Conservation (phyloP, 2,888 invertebrate species). For the Augochlorella aurata region DNA sequence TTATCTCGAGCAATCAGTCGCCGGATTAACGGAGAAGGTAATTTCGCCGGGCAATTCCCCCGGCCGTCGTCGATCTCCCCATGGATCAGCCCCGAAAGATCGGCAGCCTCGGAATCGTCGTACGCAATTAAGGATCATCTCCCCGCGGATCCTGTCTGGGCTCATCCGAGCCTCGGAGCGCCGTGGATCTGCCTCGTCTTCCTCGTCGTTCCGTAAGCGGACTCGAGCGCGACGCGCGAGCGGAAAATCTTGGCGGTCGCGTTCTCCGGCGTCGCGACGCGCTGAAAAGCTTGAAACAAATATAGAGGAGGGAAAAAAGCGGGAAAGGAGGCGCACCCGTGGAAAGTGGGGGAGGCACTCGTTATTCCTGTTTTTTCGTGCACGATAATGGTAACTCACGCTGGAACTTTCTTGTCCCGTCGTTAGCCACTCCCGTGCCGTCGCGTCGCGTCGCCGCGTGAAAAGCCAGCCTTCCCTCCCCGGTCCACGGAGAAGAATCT, state of each 20-base stretch:
- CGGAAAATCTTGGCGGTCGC: constrained; percentile 33
- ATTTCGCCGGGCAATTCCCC: constrained; percentile 50
- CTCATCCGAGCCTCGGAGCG: no score
- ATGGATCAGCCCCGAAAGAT: background rate
- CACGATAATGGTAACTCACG: constrained; percentile 63
- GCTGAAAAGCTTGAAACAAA: background rate
- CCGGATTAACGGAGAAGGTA: constrained; percentile 57
- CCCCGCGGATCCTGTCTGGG: no score
- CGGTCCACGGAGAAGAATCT: constrained; percentile 24
- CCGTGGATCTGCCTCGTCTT: no score
- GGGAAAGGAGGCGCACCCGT: constrained; percentile 6
- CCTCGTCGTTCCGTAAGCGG: background rate
- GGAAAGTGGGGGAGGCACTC: constrained; percentile 41
- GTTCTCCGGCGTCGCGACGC: constrained; percentile 12
- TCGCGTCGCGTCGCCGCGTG: constrained; percentile 29
- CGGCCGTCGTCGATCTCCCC: background rate
- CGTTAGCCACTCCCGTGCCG: constrained; percentile 38
- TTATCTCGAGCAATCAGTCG: constrained; percentile 57
- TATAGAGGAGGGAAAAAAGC: background rate
- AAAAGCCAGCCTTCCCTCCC: constrained; percentile 37
- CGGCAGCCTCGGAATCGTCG: background rate
- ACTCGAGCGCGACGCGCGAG: background rate
- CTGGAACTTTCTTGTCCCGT: constrained; percentile 57
- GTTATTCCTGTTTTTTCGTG: constrained; percentile 62
- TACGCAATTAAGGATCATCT: background rate